A percentile compares a stretch with the other conserved stretches of the same genome.
Evolutionary conservation across 1,140 invertebrate species (phyloP).

Genomic region (Sipha flava): DNA sequence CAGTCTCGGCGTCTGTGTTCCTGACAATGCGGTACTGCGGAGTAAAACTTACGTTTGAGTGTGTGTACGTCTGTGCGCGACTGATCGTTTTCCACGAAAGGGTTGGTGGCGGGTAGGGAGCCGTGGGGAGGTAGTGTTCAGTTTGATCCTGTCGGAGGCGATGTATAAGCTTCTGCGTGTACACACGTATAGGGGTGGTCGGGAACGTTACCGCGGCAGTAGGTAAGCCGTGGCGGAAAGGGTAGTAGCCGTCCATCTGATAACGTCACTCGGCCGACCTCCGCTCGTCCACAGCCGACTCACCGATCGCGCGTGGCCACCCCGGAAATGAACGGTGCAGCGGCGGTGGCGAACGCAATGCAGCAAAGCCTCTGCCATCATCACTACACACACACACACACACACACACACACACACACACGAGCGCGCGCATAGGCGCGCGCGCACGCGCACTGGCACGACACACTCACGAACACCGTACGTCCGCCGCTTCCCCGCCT

Average conservation of each 20-base stretch:
- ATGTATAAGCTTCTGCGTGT: neutral
- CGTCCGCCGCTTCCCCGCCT: too few species aligned
- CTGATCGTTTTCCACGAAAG: neutral
- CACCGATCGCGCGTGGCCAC: conserved; percentile 12
- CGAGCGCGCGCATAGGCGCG: conserved; percentile 34
- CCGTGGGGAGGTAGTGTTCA: neutral
- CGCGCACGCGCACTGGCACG: conserved; percentile 39
- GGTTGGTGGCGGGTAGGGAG: neutral
- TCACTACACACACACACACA: neutral
- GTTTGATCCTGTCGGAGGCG: neutral
- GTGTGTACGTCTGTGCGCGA: neutral
- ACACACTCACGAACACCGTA: too few species aligned
- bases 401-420: neutral
- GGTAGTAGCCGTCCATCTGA: neutral
- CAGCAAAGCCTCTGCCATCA: neutral
- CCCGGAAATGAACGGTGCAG: conserved; percentile 31
- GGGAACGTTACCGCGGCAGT: neutral
- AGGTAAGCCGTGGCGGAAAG: neutral
- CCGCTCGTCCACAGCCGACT: neutral
- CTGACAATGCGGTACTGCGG: neutral
- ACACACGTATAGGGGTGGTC: neutral
- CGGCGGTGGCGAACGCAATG: conserved; percentile 32
- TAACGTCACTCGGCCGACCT: neutral
- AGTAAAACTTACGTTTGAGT: neutral
- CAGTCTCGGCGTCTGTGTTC: neutral